Base-by-base conservation (phyloP, 2,888 invertebrate genomes). In the Sminthurinus aureus region DNA sequence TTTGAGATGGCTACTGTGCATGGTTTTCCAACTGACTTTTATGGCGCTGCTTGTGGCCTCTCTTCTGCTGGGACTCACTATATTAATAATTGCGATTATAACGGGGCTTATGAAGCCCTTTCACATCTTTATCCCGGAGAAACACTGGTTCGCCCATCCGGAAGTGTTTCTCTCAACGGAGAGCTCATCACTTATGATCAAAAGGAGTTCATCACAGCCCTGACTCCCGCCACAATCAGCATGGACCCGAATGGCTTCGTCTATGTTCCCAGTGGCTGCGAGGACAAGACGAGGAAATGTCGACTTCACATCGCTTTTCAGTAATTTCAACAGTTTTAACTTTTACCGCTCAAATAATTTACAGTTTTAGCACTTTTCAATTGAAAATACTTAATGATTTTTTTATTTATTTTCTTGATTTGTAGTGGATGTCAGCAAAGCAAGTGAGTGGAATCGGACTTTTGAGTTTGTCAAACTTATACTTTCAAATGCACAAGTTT, bases 11-110 rank as follows among this genome's bases (percentile, higher is more conserved):
- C 83, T 3, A 51, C 83, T 9, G 83, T 77, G 22, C 84, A 84
- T 80, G 84, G 84, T 12, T 82, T 71, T 89, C 89, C 89, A 22
- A 89, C 89, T 6, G 79, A 84, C 26, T 85, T 87, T 79, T 88
- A 89, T 74, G 89, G 89, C 2, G 86, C 85, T n/a, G 83, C 85
- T 51, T 89, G 89, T 67, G 82, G 78, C 20, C 26, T 58, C 9
- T 50, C 80, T 20, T 84, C 85, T 24, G 81, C 82, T 13, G 79
- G 66, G 58, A 87, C 86, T 22, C 85, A 87, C 52, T 90, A 88
- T 86, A 88, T 90, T 75, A 88, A 89, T 85, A 87, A 89, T 79
- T 90, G 90, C 78, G 85, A 87, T 75, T 90, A 89, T 85, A 82
- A 88, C 76, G 89, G 89, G 8, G 90, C 89, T 15, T 89, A 81